These are phyloP conservation scores for Epinotia brunnichana DNA, from an alignment of 2,888 invertebrate genomes.

Conservation along the genomic window DNA sequence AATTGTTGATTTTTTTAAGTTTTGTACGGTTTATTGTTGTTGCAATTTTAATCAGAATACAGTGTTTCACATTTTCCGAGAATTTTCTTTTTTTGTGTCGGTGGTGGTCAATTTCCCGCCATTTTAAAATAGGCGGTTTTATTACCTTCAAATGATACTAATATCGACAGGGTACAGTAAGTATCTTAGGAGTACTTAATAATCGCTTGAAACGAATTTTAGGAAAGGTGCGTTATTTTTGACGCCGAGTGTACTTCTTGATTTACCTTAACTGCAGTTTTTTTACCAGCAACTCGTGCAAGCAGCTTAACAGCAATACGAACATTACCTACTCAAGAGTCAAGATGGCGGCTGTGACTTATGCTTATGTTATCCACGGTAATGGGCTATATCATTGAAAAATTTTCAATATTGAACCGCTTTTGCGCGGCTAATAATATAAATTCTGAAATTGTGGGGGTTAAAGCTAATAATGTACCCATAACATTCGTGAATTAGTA, in stretches of 20 bases:
- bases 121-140: too few relatives aligned
- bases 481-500: not conserved
- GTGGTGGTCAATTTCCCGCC: too few relatives aligned
- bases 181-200: too few relatives aligned
- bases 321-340: slow-evolving; percentile 2
- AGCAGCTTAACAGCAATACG: slow-evolving; percentile 8
- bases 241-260: not conserved
- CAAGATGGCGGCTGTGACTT: slow-evolving; percentile 2
- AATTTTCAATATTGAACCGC: slow-evolving; percentile 13
- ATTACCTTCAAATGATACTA: too few relatives aligned
- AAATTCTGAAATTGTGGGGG: slow-evolving; percentile 9
- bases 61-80: too few relatives aligned
- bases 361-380: slow-evolving; percentile 19
- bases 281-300: slow-evolving; percentile 5
- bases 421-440: slow-evolving; percentile 4
- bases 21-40: too few relatives aligned
- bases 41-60: too few relatives aligned
- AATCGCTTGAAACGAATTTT: too few relatives aligned
- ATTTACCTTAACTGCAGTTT: slow-evolving; percentile 22
- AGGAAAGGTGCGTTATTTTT: too few relatives aligned
- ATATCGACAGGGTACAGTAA: too few relatives aligned
- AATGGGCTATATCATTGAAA: slow-evolving; percentile 24
- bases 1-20: too few relatives aligned
- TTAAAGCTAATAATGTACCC: not conserved
- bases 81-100: too few relatives aligned